Evolutionary conservation across 2,113 vertebrate genomes (phyloP).

Genomic region (Trochalopteron elliotii): DNA sequence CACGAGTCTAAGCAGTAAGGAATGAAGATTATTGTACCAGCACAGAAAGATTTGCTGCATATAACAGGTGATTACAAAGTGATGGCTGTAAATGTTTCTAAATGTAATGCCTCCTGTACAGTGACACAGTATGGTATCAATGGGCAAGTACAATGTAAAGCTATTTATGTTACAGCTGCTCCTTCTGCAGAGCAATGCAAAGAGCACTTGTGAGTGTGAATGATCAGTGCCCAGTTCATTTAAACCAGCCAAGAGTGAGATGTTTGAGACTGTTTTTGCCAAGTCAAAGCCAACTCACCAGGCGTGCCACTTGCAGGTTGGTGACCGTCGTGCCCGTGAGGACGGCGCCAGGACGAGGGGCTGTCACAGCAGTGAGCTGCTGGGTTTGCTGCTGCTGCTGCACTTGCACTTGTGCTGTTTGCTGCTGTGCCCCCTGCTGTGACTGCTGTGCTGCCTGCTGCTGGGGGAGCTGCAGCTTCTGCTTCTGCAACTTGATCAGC

Average conservation of each 20-base stretch:
- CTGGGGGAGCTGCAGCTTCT: constrained; percentile 84
- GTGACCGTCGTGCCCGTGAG: constrained; percentile 84
- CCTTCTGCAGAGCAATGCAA: not conserved
- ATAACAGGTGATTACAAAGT: not conserved
- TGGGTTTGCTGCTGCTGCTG: constrained; percentile 82
- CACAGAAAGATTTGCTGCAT: not conserved
- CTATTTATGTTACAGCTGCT: not conserved
- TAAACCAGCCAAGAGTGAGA: not conserved
- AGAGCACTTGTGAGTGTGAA: not conserved
- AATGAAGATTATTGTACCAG: constrained; percentile 54
- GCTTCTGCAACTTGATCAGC: constrained; percentile 82
- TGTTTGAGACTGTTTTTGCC: not conserved
- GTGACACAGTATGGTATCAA: not conserved
- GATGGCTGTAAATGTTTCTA: not conserved
- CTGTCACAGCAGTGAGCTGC: constrained; percentile 86
- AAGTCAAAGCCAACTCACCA: constrained; percentile 78
- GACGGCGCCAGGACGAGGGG: constrained; percentile 83
- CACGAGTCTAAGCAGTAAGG: constrained; percentile 72
- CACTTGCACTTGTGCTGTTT: constrained; percentile 79
- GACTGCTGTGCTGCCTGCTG: constrained; percentile 74
- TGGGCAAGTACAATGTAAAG: not conserved
- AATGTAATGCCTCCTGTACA: not conserved
- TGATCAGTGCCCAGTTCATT: not conserved
- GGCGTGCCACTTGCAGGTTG: constrained; percentile 88
- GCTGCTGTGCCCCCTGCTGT: constrained; percentile 73